Evolutionary conservation across 1,140 invertebrate species (phyloP).

Genomic region (Diplogasteroides magnus): DNA sequence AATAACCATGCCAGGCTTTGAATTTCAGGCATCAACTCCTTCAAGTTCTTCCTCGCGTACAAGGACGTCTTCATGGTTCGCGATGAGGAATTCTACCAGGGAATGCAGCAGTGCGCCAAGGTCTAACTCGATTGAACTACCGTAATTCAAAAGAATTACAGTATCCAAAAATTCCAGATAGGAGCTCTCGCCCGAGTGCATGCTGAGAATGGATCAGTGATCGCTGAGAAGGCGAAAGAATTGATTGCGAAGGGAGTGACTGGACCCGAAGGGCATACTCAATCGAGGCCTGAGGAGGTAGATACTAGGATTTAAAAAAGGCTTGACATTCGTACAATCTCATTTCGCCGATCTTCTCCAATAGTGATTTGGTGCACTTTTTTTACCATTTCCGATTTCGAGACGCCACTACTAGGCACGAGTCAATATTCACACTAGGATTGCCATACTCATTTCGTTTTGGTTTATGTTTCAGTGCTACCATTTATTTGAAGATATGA

Average conservation of each 20-base stretch:
- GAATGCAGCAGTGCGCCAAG: slow-evolving; percentile 48
- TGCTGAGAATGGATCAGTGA: slow-evolving; percentile 92
- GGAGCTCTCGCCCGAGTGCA: slow-evolving; percentile 86
- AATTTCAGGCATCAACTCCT: slow-evolving; percentile 79
- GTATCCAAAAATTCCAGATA: slow-evolving; percentile 56
- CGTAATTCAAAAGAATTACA: slow-evolving; percentile 4
- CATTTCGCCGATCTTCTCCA: too few relatives aligned
- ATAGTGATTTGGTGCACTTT: too few relatives aligned
- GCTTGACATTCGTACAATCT: slow-evolving; percentile 3
- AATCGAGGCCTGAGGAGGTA: slow-evolving; percentile 87
- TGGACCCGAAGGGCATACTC: slow-evolving; percentile 89
- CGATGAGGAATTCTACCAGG: slow-evolving; percentile 82
- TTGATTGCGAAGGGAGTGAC: slow-evolving; percentile 77
- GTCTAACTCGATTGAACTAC: background rate
- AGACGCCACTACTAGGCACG: too few relatives aligned
- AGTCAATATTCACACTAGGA: too few relatives aligned
- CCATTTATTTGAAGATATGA: too few relatives aligned
- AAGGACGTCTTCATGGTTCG: slow-evolving; percentile 82
- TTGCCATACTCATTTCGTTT: too few relatives aligned
- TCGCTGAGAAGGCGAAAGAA: slow-evolving; percentile 80
- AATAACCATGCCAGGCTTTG: slow-evolving; percentile 13
- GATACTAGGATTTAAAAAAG: slow-evolving; percentile 2
- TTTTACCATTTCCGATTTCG: too few relatives aligned
- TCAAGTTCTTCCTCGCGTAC: slow-evolving; percentile 98
- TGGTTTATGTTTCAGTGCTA: too few relatives aligned